Evolutionary conservation across 1,140 invertebrate genomes (phyloP), one percentile per base, ranked within the genome.

Genomic region (Pseudomyrmex dendroicus): DNA sequence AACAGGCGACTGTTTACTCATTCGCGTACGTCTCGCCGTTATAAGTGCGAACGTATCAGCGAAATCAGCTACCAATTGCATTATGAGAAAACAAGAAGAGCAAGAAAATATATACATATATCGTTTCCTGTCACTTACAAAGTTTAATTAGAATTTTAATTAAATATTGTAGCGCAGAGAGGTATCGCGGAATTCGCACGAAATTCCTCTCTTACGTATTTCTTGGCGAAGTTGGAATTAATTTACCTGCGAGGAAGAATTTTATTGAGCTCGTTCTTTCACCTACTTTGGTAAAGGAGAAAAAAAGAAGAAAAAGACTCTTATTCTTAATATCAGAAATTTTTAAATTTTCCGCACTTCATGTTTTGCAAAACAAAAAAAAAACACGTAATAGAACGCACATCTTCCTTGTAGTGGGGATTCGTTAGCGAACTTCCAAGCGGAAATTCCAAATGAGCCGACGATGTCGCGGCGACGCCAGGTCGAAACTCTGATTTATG

Each of bases 381-480:
- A 25, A 3, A 12, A 48, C n/a, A 15, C 44, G 44, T 15, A 17
- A 22, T 61, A 70, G 54, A n/a, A 35, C n/a, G 59, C 9, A n/a
- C 22, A 22, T 13, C n/a, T 48, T 15, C 12, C 50, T 13, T 70
- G 7, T 46, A 57, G 13, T 3, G 9, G 35, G 20, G 67, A 80
- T 73, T 82, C 73, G 77, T 83, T 86, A 76, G 63, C 88, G 54
- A 85, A 90, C 89, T 89, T 87, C 84, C 85, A 66, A 61, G 82
- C 74, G 83, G 77, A 89, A 89, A 89, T 90, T 86, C 70, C 74
- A 82, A 90, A 89, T 84, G 83, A 82, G 59, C 22, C 73, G 64
- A 74, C 82, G 67, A 84, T 62, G 66, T 35, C 68, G 66, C 66
- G 67, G n/a, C 44, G 46, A 13, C 50, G 50, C 0, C 35, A 62